These are phyloP conservation scores for Turritopsis rubra DNA, from an alignment of 30 jellyfish, hydroid and myxozoan genomes.

Conservation along the genomic window DNA sequence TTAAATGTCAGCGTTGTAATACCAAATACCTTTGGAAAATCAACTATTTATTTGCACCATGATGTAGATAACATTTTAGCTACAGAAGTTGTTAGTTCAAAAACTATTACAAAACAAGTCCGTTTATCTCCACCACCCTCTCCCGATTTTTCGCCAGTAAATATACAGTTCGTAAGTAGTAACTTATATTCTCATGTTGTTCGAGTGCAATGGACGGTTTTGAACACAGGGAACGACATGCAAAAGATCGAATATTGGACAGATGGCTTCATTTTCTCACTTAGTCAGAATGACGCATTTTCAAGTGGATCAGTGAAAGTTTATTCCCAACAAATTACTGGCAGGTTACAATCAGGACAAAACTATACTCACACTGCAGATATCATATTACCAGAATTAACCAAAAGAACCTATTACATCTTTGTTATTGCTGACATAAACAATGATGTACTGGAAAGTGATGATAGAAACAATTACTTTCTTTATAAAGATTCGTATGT, in stretches of 20 bases:
- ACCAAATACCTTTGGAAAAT: slow-evolving; percentile 4
- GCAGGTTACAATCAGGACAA: slow-evolving; percentile 12
- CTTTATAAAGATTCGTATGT: neutral
- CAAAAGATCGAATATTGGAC: neutral
- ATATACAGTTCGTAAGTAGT: neutral
- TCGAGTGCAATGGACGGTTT: slow-evolving; percentile 19
- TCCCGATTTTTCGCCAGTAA: neutral
- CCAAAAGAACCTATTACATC: neutral
- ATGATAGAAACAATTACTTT: neutral
- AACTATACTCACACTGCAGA: neutral
- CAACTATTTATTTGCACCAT: neutral
- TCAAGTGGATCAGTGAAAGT: neutral
- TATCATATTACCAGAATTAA: neutral
- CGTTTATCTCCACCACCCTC: neutral
- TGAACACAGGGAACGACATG: slow-evolving; percentile 25
- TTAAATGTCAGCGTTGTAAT: neutral
- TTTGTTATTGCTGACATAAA: slow-evolving; percentile 8
- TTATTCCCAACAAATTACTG: slow-evolving; percentile 3
- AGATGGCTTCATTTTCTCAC: slow-evolving; percentile 12
- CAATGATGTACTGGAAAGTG: neutral
- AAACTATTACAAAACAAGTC: neutral
- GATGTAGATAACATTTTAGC: neutral
- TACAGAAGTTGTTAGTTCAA: neutral
- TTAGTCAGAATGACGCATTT: neutral
- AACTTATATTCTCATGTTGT: neutral